Conservation (phyloP, 2,797 vertebrate genomes). For the Tadarida brasiliensis region DNA sequence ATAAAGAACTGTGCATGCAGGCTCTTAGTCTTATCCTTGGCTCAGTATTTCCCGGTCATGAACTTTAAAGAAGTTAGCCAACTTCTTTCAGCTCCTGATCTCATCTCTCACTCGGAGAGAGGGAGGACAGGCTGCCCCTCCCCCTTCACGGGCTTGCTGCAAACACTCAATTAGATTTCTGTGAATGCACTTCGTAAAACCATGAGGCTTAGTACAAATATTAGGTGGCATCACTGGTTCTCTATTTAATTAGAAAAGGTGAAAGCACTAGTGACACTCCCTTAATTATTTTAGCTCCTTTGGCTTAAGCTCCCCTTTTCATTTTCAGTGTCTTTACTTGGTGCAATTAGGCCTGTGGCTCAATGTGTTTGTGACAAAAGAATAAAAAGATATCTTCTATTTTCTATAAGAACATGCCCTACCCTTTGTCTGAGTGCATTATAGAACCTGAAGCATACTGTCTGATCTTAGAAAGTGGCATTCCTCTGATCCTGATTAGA, state of each 20-base stretch:
- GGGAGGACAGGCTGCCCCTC: background rate
- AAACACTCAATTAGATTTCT: slow-evolving; percentile 30
- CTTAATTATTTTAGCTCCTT: slow-evolving; percentile 34
- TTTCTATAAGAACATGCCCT: background rate
- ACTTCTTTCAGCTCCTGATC: background rate
- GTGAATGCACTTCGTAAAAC: background rate
- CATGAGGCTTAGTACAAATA: slow-evolving; percentile 5
- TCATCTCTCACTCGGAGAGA: background rate
- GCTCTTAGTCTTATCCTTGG: background rate
- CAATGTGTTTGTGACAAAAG: background rate
- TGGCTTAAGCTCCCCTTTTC: background rate
- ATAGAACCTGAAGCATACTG: background rate
- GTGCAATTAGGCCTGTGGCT: background rate
- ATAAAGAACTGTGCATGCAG: background rate
- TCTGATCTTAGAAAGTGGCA: background rate
- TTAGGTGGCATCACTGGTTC: background rate
- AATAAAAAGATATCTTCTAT: background rate
- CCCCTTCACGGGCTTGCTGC: background rate
- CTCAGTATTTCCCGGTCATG: background rate
- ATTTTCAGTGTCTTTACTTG: background rate
- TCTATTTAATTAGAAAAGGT: slow-evolving; percentile 59
- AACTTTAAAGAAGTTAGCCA: background rate
- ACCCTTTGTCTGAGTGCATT: background rate
- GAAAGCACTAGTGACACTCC: slow-evolving; percentile 29
- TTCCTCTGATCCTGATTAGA: background rate